Conservation (phyloP, 2,888 invertebrate genomes). For the Plagodis dolabraria region DNA sequence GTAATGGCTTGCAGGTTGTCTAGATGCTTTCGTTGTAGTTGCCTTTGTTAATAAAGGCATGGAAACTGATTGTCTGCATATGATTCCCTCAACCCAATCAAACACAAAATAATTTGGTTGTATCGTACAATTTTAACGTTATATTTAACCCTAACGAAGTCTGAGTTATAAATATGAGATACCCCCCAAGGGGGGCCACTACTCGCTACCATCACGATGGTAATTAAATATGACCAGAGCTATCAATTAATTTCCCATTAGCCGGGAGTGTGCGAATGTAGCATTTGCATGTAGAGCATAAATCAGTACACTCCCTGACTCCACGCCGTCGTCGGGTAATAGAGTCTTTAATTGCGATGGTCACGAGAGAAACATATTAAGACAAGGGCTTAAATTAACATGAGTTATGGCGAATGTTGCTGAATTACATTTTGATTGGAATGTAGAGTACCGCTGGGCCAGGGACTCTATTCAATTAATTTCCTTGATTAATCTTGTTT, state of each 20-base stretch:
- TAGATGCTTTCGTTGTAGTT: no score
- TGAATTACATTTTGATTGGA: conserved; percentile 15
- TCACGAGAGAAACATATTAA: conserved; percentile 39
- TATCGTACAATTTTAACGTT: no score
- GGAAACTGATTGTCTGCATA: no score
- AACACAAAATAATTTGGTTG: no score
- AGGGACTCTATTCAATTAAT: not conserved
- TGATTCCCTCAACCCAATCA: no score
- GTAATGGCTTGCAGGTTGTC: no score
- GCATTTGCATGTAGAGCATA: conserved; percentile 46
- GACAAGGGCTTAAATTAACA: conserved; percentile 2
- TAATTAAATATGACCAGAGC: conserved; percentile 34
- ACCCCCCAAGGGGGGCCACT: not conserved
- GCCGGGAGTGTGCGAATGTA: conserved; percentile 33
- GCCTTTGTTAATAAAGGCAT: no score
- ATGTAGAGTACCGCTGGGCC: conserved; percentile 15
- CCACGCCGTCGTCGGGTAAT: conserved; percentile 44
- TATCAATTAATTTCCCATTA: conserved; percentile 38
- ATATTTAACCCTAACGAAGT: no score
- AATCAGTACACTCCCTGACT: conserved; percentile 38
- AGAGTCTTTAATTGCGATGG: conserved; percentile 53
- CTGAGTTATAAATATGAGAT: no score
- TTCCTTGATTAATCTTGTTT: conserved; percentile 1
- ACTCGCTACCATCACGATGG: conserved; percentile 14
- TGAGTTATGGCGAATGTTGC: conserved; percentile 17